Conservation (phyloP, 1,140 invertebrate genomes). For the Diprion similis region DNA sequence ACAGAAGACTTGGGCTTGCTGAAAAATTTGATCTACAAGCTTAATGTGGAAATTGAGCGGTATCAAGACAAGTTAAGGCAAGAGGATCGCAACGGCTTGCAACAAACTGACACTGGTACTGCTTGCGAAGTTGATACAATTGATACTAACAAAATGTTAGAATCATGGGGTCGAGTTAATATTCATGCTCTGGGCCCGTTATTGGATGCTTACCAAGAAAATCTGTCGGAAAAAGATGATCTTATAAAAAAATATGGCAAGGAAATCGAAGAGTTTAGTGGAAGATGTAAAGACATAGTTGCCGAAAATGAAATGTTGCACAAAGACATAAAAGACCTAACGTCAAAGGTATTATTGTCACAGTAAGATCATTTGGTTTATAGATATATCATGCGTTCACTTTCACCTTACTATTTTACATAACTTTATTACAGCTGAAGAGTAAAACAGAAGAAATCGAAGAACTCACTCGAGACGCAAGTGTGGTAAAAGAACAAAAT, state of each 20-base stretch:
- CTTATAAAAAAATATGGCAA: conserved; percentile 67
- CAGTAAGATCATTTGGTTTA: conserved; percentile 22
- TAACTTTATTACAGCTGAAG: conserved; percentile 42
- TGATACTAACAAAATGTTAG: conserved; percentile 35
- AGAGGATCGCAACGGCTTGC: conserved; percentile 33
- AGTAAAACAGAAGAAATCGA: conserved; percentile 52
- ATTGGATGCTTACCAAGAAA: conserved; percentile 73
- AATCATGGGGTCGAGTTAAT: conserved; percentile 64
- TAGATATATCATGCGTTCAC: conserved; percentile 16
- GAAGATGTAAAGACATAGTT: conserved; percentile 67
- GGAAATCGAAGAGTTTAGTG: conserved; percentile 68
- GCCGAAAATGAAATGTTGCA: conserved; percentile 70
- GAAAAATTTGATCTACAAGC: conserved; percentile 71
- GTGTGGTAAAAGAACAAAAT: conserved; percentile 67
- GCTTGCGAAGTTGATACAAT: conserved; percentile 29
- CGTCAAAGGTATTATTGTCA: conserved; percentile 54
- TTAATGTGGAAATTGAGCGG: conserved; percentile 72
- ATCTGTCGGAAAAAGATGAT: conserved; percentile 70
- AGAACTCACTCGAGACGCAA: conserved; percentile 60
- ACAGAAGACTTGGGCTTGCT: conserved; percentile 69
- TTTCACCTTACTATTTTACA: conserved; percentile 21
- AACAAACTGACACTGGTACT: conserved; percentile 22
- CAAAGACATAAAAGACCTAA: conserved; percentile 63
- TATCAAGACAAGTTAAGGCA: conserved; percentile 70
- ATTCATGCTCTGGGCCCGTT: conserved; percentile 68